Evolutionary conservation across 1,140 invertebrate genomes (phyloP).

Genomic region (Cotesia vestalis): DNA sequence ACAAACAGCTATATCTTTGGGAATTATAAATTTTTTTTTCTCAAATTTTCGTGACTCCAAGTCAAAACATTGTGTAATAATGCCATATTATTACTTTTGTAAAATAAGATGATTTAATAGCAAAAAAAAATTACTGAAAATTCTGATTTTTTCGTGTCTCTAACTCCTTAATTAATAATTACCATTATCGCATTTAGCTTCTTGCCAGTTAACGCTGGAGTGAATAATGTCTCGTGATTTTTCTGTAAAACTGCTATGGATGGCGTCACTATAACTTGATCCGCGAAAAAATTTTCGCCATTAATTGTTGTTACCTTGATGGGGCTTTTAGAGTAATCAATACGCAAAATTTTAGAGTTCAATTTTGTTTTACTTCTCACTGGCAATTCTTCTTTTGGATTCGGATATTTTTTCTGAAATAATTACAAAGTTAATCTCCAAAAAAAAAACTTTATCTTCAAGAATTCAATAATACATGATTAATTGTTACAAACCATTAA

Average conservation of each 20-base stretch:
- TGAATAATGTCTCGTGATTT: constrained; percentile 68
- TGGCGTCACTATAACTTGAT: constrained; percentile 75
- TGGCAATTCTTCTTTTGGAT: constrained; percentile 44
- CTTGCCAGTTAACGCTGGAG: constrained; percentile 68
- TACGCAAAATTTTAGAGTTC: constrained; percentile 53
- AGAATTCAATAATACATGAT: no score
- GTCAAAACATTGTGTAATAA: no score
- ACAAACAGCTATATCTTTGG: no score
- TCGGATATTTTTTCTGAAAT: constrained; percentile 51
- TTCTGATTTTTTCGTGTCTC: no score
- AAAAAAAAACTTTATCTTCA: no score
- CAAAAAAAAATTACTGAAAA: no score
- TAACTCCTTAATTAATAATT: no score
- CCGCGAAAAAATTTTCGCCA: constrained; percentile 68
- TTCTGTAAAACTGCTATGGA: constrained; percentile 77
- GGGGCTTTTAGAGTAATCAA: constrained; percentile 47
- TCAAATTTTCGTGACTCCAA: no score
- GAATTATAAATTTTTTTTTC: no score
- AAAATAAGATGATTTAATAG: no score
- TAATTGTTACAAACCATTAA: constrained; percentile 63
- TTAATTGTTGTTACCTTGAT: constrained; percentile 56
- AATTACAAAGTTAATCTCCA: not conserved
- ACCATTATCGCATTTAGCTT: constrained; percentile 45
- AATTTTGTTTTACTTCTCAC: constrained; percentile 52
- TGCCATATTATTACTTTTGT: no score